phyloP scores from a whole-genome alignment of 2,888 invertebrate genomes.

The Drosophila seclusa region DNA sequence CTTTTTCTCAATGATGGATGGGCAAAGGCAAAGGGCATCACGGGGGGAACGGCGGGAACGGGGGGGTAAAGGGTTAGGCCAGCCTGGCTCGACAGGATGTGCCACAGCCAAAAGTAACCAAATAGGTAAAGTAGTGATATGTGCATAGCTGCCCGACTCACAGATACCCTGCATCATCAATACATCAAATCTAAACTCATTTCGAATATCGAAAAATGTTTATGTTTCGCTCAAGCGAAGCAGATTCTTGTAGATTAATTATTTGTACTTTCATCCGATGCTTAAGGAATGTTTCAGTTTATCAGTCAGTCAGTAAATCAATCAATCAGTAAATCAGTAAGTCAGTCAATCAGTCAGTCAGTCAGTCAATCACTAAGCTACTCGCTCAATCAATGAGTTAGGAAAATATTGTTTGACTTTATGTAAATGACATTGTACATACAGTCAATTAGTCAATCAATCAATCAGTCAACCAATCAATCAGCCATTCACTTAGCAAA shows the following conservation, averaged over 20 bases:
- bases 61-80: not conserved
- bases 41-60: not conserved
- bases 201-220: not conserved
- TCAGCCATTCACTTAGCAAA: no score
- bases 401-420: not conserved
- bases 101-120: conserved; percentile 15
- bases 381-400: not conserved
- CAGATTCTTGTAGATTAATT: not conserved
- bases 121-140: not conserved
- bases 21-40: conserved; percentile 5
- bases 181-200: no score
- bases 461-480: not conserved
- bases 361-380: not conserved
- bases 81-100: conserved; percentile 7
- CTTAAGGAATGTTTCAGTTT: not conserved
- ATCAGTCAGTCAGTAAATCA: not conserved
- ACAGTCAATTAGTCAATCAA: not conserved
- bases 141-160: not conserved
- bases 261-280: not conserved
- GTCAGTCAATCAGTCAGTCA: not conserved
- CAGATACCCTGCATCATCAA: conserved; percentile 2
- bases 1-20: conserved; percentile 39
- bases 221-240: not conserved
- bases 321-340: not conserved
- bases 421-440: not conserved